Percentiles rank a stretch among this genome's conserved stretches.
Evolutionary conservation across 2,888 invertebrate genomes (phyloP).

Genomic region (Leucozona laternaria): DNA sequence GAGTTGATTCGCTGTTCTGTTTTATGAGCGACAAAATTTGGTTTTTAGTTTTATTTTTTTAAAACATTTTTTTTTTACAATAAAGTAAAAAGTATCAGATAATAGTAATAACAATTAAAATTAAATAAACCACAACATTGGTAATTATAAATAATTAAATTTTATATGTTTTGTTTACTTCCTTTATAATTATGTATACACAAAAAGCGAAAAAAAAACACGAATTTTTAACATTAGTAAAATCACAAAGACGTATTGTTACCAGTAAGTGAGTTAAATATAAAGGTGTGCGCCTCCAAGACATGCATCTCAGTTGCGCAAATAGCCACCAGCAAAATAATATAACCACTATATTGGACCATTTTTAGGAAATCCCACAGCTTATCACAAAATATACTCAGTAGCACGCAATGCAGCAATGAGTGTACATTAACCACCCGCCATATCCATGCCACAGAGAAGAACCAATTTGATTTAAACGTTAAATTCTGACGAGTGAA

Average conservation of each 20-base stretch:
- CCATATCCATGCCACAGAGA: slow-evolving; percentile 90
- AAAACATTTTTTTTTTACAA: slow-evolving; percentile 10
- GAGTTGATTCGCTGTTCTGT: not conserved
- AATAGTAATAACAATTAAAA: slow-evolving; percentile 22
- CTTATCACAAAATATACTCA: slow-evolving; percentile 92
- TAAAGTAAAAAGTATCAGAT: slow-evolving; percentile 24
- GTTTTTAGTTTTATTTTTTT: not conserved
- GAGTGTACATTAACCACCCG: slow-evolving; percentile 92
- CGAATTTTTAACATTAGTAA: slow-evolving; percentile 71
- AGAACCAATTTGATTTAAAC: slow-evolving; percentile 90
- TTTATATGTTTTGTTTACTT: not conserved
- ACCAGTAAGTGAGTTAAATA: slow-evolving; percentile 84
- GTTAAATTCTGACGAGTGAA: slow-evolving; percentile 85
- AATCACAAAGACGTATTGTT: slow-evolving; percentile 83
- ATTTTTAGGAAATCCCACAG: slow-evolving; percentile 90
- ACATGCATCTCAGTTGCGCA: slow-evolving; percentile 90
- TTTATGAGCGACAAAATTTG: not conserved
- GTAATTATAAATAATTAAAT: slow-evolving; percentile 37
- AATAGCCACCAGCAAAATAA: slow-evolving; percentile 87
- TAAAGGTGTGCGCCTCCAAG: slow-evolving; percentile 85
- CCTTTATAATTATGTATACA: slow-evolving; percentile 34
- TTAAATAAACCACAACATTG: slow-evolving; percentile 34
- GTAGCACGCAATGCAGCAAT: slow-evolving; percentile 88
- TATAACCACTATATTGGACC: slow-evolving; percentile 89
- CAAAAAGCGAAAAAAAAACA: slow-evolving; percentile 31